A percentile compares a stretch with the other conserved stretches of the same genome.
Conservation (phyloP, 1,140 invertebrate genomes). For the Danaus melanippus region DNA sequence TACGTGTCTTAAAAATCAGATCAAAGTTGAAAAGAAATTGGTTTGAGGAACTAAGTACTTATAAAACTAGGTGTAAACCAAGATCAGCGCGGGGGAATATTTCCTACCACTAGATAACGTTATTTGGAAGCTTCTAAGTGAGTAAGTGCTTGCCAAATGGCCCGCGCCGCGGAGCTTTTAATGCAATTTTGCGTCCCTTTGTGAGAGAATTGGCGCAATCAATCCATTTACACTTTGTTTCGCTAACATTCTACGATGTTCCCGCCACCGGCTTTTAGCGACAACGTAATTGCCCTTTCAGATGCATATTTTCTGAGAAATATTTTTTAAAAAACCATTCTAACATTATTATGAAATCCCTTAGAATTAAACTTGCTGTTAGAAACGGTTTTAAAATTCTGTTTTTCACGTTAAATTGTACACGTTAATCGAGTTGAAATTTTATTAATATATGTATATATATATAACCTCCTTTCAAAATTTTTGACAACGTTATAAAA, state of each 20-base stretch:
- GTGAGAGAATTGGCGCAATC: conserved; percentile 66
- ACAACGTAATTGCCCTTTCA: conserved; percentile 47
- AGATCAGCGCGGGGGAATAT: conserved; percentile 23
- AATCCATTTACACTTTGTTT: conserved; percentile 72
- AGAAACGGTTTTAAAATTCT: too few relatives aligned
- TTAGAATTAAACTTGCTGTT: too few relatives aligned
- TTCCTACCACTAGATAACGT: conserved; percentile 48
- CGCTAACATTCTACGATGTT: conserved; percentile 49
- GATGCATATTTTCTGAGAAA: conserved; percentile 32
- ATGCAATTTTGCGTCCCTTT: conserved; percentile 66
- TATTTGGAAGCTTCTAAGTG: conserved; percentile 65
- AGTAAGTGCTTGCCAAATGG: conserved; percentile 68
- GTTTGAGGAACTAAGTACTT: conserved; percentile 1
- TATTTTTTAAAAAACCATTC: conserved; percentile 24
- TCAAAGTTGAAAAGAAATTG: too few relatives aligned
- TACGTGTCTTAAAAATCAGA: too few relatives aligned
- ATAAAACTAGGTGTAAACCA: conserved; percentile 24
- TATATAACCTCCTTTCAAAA: too few relatives aligned
- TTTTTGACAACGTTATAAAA: too few relatives aligned
- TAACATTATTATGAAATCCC: neutral
- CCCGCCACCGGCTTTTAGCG: conserved; percentile 52
- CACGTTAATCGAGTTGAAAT: too few relatives aligned
- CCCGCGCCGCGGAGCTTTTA: conserved; percentile 66
- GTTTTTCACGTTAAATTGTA: too few relatives aligned
- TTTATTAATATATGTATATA: too few relatives aligned